These are phyloP conservation scores for Heterodera filipjevi DNA, from an alignment of 2,888 invertebrate genomes.

Conservation along the genomic window DNA sequence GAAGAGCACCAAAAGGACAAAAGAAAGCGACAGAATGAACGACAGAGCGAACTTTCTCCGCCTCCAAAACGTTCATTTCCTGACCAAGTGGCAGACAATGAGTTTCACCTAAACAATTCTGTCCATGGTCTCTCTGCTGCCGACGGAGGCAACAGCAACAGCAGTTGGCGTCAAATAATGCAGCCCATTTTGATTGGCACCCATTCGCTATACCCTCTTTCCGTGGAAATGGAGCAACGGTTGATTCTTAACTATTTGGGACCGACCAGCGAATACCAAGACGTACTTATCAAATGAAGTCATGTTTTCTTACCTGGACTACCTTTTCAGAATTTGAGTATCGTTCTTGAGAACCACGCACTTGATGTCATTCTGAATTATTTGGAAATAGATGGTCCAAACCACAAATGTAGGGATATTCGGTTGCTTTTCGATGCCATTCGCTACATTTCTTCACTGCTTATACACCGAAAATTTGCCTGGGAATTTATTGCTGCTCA, in stretches of 20 bases:
- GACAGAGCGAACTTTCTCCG: constrained; percentile 5
- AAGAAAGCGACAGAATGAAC: constrained; percentile 6
- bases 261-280: constrained; percentile 96
- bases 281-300: no score
- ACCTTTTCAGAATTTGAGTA: constrained; percentile 77
- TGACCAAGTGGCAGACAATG: not conserved
- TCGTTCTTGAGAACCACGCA: constrained; percentile 86
- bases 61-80: constrained; percentile 19
- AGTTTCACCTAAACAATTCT: not conserved
- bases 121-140: constrained; percentile 14
- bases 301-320: no score
- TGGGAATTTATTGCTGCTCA: constrained; percentile 89
- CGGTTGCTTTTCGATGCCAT: constrained; percentile 92
- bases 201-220: constrained; percentile 82
- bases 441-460: constrained; percentile 85
- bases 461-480: constrained; percentile 97
- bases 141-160: constrained; percentile 65
- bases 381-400: constrained; percentile 77
- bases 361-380: constrained; percentile 86
- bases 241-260: constrained; percentile 90
- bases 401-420: constrained; percentile 78
- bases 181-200: constrained; percentile 85
- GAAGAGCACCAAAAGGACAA: not conserved
- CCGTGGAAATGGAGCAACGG: constrained; percentile 85
- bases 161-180: constrained; percentile 84